Evolutionary conservation across 2,888 invertebrate genomes (phyloP).

Genomic region (Parnassius glacialis): DNA sequence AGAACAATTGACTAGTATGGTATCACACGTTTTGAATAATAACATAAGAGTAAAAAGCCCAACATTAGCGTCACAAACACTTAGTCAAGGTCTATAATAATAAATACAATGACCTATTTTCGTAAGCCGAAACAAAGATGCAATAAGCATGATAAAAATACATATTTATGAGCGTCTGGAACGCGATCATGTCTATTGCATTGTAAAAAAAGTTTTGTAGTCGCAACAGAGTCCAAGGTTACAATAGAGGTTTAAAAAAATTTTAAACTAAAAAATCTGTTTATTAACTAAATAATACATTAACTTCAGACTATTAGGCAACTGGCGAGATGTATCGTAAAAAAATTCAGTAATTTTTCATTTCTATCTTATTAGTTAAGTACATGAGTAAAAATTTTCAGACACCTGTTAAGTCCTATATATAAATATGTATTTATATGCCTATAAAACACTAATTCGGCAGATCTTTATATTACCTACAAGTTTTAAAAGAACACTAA

Average conservation of each 20-base stretch:
- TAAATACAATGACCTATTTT: slow-evolving; percentile 18
- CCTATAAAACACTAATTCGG: slow-evolving; percentile 76
- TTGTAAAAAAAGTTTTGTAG: slow-evolving; percentile 8
- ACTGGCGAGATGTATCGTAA: slow-evolving; percentile 23
- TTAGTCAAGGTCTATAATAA: slow-evolving; percentile 21
- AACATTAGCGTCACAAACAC: slow-evolving; percentile 12
- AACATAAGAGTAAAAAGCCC: slow-evolving; percentile 12
- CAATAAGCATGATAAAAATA: slow-evolving; percentile 24
- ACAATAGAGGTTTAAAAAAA: not conserved
- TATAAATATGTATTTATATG: slow-evolving; percentile 46
- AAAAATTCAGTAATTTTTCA: slow-evolving; percentile 19
- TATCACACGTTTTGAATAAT: slow-evolving; percentile 22
- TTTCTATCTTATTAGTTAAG: slow-evolving; percentile 23
- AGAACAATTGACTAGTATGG: slow-evolving; percentile 26
- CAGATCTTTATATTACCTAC: slow-evolving; percentile 60
- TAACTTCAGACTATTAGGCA: slow-evolving; percentile 20
- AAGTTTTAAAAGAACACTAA: slow-evolving; percentile 69
- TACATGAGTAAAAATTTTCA: slow-evolving; percentile 31
- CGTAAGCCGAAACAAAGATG: slow-evolving; percentile 15
- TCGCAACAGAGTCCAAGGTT: slow-evolving; percentile 7
- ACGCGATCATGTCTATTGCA: slow-evolving; percentile 8
- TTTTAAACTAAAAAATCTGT: slow-evolving; percentile 8
- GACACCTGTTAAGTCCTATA: slow-evolving; percentile 29
- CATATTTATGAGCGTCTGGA: slow-evolving; percentile 14
- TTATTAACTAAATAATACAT: slow-evolving; percentile 2